Base-by-base conservation (phyloP, 2,888 invertebrate genomes). In the Leucoptera coffeella region DNA sequence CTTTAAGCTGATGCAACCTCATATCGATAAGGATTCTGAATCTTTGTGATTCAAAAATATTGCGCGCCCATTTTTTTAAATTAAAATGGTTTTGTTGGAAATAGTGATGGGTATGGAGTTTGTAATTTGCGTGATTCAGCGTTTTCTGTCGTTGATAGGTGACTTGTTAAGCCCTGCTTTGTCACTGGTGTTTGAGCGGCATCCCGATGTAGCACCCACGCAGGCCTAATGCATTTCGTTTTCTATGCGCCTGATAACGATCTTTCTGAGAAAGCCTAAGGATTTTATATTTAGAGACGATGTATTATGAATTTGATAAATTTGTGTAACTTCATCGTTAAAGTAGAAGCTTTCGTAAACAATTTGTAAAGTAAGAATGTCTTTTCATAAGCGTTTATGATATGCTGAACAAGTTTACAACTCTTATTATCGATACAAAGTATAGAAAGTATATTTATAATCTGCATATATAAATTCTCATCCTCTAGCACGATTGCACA, bases 41-140 rank as follows among this genome's bases (percentile, higher is more conserved):
- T n/a, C n/a, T n/a, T n/a, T n/a, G n/a, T n/a, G n/a, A n/a, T n/a
- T n/a, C n/a, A n/a, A n/a, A 43, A 46, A 48, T 44, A 49, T 49
- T 47, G 46, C 42, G 43, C 42, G 40, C 35, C 38, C 37, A 41
- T 35, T 53, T 55, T 56, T 59, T 59, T 50, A 38, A 41, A 38
- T 43, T 45, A n/a, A 44, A 44, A 42, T 41, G 40, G 42, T 45
- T 51, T 45, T 43, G 36, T 35, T 42, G 38, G 39, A 35, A 34
- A n/a, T n/a, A n/a, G n/a, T n/a, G 49, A 49, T 49, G 32, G 29
- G 42, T 49, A 54, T 53, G 51, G 37, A 36, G 32, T 28, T 36
- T 34, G 42, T 55, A 57, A 60, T 60, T 62, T 60, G 58, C 61
- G 52, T 62, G 65, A 62, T 60, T 47, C 52, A 50, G 52, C 53